A percentile compares a stretch with the other conserved stretches of the same genome.
Conservation (phyloP, 2,797 vertebrate species). For the Sebastes steindachneri region DNA sequence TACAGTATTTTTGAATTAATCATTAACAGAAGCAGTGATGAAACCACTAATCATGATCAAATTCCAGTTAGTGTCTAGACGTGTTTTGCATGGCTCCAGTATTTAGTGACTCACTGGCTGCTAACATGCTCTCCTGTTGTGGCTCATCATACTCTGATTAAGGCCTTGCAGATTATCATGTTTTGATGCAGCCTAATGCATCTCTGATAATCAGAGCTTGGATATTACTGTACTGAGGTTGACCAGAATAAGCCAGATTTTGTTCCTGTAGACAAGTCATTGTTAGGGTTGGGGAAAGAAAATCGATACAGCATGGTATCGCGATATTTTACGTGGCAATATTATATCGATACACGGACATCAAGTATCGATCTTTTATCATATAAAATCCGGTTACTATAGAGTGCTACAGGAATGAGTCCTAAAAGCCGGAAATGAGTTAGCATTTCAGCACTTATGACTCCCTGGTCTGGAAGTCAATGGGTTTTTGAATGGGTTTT, state of each 20-base stretch:
- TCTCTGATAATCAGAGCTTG: constrained; percentile 46
- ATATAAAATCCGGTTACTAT: no score
- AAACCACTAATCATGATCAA: neutral
- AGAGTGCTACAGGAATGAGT: no score
- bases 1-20: neutral
- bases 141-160: constrained; percentile 55
- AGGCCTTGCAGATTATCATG: constrained; percentile 58
- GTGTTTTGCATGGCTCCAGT: neutral
- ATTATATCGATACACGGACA: no score
- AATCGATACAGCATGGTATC: no score
- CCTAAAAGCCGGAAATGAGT: no score
- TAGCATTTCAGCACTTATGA: no score
- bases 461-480: no score
- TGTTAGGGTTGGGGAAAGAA: no score
- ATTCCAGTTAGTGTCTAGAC: neutral
- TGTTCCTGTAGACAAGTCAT: neutral
- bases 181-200: constrained; percentile 52
- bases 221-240: constrained; percentile 11
- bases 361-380: no score
- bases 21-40: neutral
- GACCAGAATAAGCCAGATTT: constrained; percentile 50
- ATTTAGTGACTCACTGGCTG: constrained; percentile 1
- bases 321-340: no score
- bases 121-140: constrained; percentile 27
- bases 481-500: no score